Evolutionary conservation across 1,140 invertebrate genomes (phyloP), one percentile per base, ranked within the genome.

Genomic region (Calliphora vicina): DNA sequence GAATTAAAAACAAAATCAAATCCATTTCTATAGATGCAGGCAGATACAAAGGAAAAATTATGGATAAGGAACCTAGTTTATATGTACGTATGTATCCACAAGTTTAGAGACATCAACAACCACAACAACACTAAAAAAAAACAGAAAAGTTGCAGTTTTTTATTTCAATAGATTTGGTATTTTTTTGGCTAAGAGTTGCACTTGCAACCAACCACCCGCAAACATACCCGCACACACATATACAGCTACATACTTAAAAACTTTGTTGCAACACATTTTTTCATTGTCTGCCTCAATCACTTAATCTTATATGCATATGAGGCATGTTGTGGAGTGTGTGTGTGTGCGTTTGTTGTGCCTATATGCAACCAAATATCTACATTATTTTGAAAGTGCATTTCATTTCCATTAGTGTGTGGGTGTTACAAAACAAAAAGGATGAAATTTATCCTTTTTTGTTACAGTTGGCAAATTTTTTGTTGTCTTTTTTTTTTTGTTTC

Each of bases 281-380:
- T 43, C 42, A 78, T 78, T 78, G 74, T 78, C 74, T 78, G 35
- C 35, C 74, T 42, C 17, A 23, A 78, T 43, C 74, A 78, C 74
- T 78, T 78, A 78, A 78, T 78, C 74, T 78, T 78, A 78, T 78
- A 78, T 12, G 61, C 61, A 1, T 23, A 25, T 57, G 50, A 57
- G n/a, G 15, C 50, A 6, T 57, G n/a, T 1, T n/a, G n/a, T 3
- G 12, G 50, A 1, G 23, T 2, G 20, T 67, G 25, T 10, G 61
- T 6, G 23, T 12, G 25, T 25, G 61, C n/a, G n/a, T 67, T 20
- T 25, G 15, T 23, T 12, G 25, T 25, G 61, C n/a, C 8, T 67
- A 6, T 25, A 6, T 23, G 23, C 23, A 67, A 67, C 61, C 61
- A 67, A 50, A 50, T 50, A 50, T 50, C 1, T 50, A 35, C 10